These are phyloP conservation scores for Hylaeus anthracinus DNA, from an alignment of 1,140 invertebrate species.

Conservation along the genomic window DNA sequence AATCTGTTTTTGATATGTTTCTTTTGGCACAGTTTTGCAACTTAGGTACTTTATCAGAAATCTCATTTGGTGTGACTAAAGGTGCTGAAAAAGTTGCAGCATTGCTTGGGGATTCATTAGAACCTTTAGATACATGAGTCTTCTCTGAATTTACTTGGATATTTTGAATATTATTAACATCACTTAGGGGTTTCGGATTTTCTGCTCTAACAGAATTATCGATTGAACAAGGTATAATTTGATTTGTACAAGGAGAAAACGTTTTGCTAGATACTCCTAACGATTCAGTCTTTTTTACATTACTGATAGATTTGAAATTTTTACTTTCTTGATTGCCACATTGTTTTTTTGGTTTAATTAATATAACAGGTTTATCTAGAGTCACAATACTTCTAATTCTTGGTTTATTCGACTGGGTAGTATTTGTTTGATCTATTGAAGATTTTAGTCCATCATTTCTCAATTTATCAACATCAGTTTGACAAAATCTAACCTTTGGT, in stretches of 20 bases:
- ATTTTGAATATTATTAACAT: conserved; percentile 21
- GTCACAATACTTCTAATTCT: conserved; percentile 55
- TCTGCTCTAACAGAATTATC: conserved; percentile 2
- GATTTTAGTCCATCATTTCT: not conserved
- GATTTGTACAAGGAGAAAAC: not conserved
- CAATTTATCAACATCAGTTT: conserved; percentile 29
- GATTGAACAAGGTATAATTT: not conserved
- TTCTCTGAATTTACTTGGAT: conserved; percentile 10
- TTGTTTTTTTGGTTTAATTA: conserved; percentile 24
- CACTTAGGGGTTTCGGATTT: not conserved
- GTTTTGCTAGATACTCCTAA: not conserved
- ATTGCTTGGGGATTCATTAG: not conserved
- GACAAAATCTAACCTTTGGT: conserved; percentile 68
- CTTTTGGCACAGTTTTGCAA: not conserved
- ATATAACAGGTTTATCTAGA: conserved; percentile 50
- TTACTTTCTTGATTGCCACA: not conserved
- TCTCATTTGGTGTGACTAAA: not conserved
- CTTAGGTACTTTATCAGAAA: not conserved
- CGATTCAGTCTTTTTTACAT: not conserved
- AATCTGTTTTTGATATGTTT: not conserved
- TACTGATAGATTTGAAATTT: not conserved
- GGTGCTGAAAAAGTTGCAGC: not conserved
- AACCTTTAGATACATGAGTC: not conserved
- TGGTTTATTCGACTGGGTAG: conserved; percentile 13
- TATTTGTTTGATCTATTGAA: not conserved